Percentiles rank a stretch among this genome's conserved stretches.
These are phyloP conservation scores for Folsomia manolachei DNA, from an alignment of 2,888 invertebrate genomes.

Conservation along the genomic window DNA sequence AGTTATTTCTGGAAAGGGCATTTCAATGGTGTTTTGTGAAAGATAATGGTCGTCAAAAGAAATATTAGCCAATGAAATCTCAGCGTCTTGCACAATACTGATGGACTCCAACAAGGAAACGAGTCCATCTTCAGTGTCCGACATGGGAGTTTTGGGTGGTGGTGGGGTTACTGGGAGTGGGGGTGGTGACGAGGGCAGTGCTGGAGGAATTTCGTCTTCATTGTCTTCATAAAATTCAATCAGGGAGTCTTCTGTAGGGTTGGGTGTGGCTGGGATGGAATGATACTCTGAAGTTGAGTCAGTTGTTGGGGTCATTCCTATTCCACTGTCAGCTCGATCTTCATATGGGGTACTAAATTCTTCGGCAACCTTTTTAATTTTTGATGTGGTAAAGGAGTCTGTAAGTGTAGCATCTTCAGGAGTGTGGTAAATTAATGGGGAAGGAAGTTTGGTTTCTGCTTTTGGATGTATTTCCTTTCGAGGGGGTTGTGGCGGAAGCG, in stretches of 20 bases:
- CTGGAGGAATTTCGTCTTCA: slow-evolving; percentile 4
- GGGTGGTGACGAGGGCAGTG: slow-evolving; percentile 19
- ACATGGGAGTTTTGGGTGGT: slow-evolving; percentile 33
- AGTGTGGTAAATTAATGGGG: background rate
- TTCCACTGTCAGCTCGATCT: slow-evolving; percentile 6
- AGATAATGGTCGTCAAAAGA: background rate
- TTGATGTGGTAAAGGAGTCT: background rate
- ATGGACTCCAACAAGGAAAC: slow-evolving; percentile 7
- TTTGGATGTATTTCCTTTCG: too few species aligned
- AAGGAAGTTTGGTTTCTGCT: background rate
- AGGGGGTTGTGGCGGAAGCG: too few species aligned
- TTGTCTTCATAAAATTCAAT: slow-evolving; percentile 5
- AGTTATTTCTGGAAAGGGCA: background rate
- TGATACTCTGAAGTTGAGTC: background rate
- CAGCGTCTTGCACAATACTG: background rate
- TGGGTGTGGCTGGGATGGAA: background rate
- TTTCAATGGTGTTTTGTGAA: background rate
- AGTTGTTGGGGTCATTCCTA: background rate
- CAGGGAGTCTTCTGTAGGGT: background rate
- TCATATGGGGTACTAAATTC: background rate
- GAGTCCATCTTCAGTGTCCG: background rate
- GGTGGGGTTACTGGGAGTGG: slow-evolving; percentile 33
- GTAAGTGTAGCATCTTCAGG: background rate
- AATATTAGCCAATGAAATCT: background rate
- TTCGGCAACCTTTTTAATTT: background rate